These are phyloP conservation scores for Felis chaus DNA, from an alignment of 2,113 vertebrate genomes.

Conservation along the genomic window DNA sequence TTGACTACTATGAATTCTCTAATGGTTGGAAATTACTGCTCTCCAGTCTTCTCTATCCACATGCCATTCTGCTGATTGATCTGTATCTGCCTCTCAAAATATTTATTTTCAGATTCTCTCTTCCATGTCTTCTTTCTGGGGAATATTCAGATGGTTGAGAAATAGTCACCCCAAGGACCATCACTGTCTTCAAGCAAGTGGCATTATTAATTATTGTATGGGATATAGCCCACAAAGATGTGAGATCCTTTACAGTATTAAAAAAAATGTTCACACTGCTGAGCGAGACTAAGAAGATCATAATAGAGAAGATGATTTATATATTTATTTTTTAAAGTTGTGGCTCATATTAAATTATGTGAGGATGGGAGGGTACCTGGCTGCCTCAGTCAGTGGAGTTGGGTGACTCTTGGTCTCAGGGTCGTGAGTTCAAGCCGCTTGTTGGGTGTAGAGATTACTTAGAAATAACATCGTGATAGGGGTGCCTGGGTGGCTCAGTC, in stretches of 20 bases:
- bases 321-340: constrained; percentile 12
- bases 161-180: background rate
- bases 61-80: background rate
- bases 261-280: background rate
- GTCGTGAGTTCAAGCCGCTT: too few species aligned
- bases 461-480: too few species aligned
- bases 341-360: constrained; percentile 16
- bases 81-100: background rate
- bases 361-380: background rate
- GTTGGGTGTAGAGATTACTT: too few species aligned
- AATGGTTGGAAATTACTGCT: background rate
- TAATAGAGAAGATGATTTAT: background rate
- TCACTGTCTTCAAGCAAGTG: background rate
- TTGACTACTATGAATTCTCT: background rate
- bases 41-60: background rate
- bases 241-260: background rate
- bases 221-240: background rate
- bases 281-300: background rate
- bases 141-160: background rate
- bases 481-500: too few species aligned
- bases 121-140: background rate
- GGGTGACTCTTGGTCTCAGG: too few species aligned
- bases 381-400: too few species aligned
- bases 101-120: background rate
- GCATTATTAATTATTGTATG: background rate